Base-by-base conservation (phyloP, 2,797 vertebrate species). In the Myotis pilosus region DNA sequence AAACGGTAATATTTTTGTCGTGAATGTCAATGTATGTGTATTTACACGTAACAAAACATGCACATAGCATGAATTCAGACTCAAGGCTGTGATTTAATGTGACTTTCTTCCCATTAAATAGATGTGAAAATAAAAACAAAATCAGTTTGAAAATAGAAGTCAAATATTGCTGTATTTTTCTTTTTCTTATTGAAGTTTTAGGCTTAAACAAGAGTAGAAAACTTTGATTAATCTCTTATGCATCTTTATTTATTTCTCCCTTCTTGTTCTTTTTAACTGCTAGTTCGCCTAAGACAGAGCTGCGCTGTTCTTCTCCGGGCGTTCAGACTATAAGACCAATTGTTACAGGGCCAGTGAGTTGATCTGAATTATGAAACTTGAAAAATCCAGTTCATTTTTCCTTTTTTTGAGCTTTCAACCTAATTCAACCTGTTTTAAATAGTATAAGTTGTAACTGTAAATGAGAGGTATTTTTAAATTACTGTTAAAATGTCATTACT, bases 341-440 rank as follows among this genome's bases (percentile, higher is more conserved):
- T 83, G 66, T 97, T 85, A 41, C 2, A 3, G 79, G 10, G 92
- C 11, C 78, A 13, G 94, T 97, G 97, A 97, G 93, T 79, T 95
- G 25, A 93, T 85, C 94, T 95, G 88, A 94, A 82, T 36, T 92
- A 68, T 92, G 78, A 60, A 86, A 68, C 44, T 95, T 82, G 19
- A 55, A 49, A 38, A 89, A 83, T 49, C 47, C 4, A 44, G 69
- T 88, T 93, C 80, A 66, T 78, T 91, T 88, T 86, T 2, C 2
- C 49, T 62, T 82, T 33, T 88, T 80, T 82, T 86, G 28, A 68
- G 7, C 22, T 89, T 94, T 66, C 8, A 30, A 69, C 33, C 53
- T 81, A 83, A 80, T 44, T 57, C 89, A 66, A 38, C 53, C 64
- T 87, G 33, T 76, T 89, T 90, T 86, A 94, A 92, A 75, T 79